Evolutionary conservation across 2,113 vertebrate genomes (phyloP).

Genomic region (Triplophysa rosa): DNA sequence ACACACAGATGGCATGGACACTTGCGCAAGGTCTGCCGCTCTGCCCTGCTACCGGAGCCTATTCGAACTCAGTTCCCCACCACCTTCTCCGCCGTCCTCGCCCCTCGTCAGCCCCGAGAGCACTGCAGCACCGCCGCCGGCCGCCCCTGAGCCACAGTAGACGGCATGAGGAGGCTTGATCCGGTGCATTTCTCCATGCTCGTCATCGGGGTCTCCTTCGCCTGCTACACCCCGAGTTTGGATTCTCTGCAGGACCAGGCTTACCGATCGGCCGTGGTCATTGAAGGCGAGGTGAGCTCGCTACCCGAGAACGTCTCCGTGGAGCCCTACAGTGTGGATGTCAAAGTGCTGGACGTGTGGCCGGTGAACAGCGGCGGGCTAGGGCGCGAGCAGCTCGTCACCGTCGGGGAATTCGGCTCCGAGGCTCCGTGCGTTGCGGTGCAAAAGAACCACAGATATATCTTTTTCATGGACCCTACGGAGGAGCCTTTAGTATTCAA

Average conservation of each 20-base stretch:
- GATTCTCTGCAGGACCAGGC: constrained; percentile 95
- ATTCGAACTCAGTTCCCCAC: constrained; percentile 75
- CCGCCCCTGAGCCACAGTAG: constrained; percentile 82
- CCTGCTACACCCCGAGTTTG: constrained; percentile 95
- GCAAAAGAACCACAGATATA: constrained; percentile 93
- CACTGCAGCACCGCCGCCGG: constrained; percentile 82
- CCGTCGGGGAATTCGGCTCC: constrained; percentile 86
- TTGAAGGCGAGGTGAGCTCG: constrained; percentile 95
- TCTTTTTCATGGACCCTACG: constrained; percentile 97
- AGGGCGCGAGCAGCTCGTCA: constrained; percentile 93
- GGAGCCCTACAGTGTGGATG: constrained; percentile 85
- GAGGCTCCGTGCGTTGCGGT: constrained; percentile 88
- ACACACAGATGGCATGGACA: constrained; percentile 92
- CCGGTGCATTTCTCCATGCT: constrained; percentile 93
- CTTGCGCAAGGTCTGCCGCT: constrained; percentile 89
- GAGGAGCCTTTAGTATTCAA: constrained; percentile 89
- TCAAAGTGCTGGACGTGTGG: constrained; percentile 95
- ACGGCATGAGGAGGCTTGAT: constrained; percentile 98
- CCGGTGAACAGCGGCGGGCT: constrained; percentile 92
- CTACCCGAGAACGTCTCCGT: constrained; percentile 84
- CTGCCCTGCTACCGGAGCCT: constrained; percentile 79
- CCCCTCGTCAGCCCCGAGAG: constrained; percentile 67
- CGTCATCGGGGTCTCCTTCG: constrained; percentile 94
- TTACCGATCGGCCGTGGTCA: constrained; percentile 90
- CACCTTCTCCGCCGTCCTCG: constrained; percentile 48